These are phyloP conservation scores for Salvelinus alpinus DNA, from an alignment of 2,113 vertebrate species.

Conservation along the genomic window DNA sequence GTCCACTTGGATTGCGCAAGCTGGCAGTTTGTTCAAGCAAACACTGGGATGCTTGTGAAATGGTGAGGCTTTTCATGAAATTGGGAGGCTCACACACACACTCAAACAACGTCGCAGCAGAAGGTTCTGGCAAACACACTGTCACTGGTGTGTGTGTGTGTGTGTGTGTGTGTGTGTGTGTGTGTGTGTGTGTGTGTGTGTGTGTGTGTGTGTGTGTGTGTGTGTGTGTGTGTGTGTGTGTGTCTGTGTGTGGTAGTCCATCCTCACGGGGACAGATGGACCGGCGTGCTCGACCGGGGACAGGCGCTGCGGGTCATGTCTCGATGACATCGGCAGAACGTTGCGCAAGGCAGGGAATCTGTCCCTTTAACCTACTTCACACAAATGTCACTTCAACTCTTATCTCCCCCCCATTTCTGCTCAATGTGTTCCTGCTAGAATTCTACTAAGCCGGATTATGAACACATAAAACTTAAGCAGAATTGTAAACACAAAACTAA, in stretches of 20 bases:
- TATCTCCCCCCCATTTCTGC: not conserved
- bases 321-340: slow-evolving; percentile 27
- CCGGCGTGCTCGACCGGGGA: slow-evolving; percentile 39
- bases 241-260: slow-evolving; percentile 13
- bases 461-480: not conserved
- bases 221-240: too few species aligned
- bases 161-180: slow-evolving; percentile 9
- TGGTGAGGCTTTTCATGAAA: slow-evolving; percentile 53
- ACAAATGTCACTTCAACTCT: slow-evolving; percentile 32
- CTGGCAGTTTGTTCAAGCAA: slow-evolving; percentile 59
- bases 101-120: slow-evolving; percentile 39
- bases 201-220: slow-evolving; percentile 30
- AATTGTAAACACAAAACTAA: too few species aligned
- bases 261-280: slow-evolving; percentile 50
- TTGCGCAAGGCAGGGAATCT: slow-evolving; percentile 37
- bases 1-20: slow-evolving; percentile 55
- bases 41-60: slow-evolving; percentile 68
- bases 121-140: slow-evolving; percentile 54
- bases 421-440: not conserved
- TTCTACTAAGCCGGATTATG: not conserved
- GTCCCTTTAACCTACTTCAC: slow-evolving; percentile 27
- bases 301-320: slow-evolving; percentile 38
- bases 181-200: slow-evolving; percentile 17
- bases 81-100: slow-evolving; percentile 1
- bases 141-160: slow-evolving; percentile 36